Evolutionary conservation across 2,113 vertebrate genomes (phyloP), one percentile per base, ranked within the genome.

Genomic region (Phyllostomus discolor): DNA sequence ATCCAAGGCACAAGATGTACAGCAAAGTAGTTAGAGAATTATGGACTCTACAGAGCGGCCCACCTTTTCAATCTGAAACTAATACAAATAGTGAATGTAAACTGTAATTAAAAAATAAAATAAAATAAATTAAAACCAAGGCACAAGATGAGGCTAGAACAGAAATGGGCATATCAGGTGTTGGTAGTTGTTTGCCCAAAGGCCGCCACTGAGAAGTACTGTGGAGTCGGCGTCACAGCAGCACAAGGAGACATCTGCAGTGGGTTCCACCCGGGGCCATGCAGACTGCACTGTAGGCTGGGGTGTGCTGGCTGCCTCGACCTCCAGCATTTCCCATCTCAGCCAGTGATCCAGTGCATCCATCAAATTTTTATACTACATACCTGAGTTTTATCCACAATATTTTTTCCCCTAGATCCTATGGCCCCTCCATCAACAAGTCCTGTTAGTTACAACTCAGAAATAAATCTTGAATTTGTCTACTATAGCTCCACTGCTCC

Each of bases 91-190:
- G 2, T 41, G 35, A 72, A 72, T 72, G 35, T 72, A 72, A 72
- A n/a, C 20, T 24, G 20, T 41, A 72, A 72, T 38, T 72, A 22
- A 41, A 72, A 70, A 72, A 24, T 24, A 70, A 19, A 70, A 26
- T 28, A 54, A 69, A 69, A 22, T 35, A 70, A 41, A 72, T 91
- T 91, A 85, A 92, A 94, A 92, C 17, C 46, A 93, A 93, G 50
- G n/a, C 67, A 10, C 9, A 48, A 90, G 83, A 72, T 43, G 64
- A 95, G 22, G n/a, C 85, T 88, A 57, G 88, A 80, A 70, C 4
- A 87, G 85, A 38, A 41, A 33, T 35, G 57, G 7, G 3, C 16
- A n/a, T 62, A 78, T 76, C 26, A 41, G 41, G 31, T 14, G 28
- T 62, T 28, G 7, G 9, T 7, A 52, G 22, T 31, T 15, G 5